Conservation (phyloP, 2,888 invertebrate species). For the Microctonus aethiopoides region DNA sequence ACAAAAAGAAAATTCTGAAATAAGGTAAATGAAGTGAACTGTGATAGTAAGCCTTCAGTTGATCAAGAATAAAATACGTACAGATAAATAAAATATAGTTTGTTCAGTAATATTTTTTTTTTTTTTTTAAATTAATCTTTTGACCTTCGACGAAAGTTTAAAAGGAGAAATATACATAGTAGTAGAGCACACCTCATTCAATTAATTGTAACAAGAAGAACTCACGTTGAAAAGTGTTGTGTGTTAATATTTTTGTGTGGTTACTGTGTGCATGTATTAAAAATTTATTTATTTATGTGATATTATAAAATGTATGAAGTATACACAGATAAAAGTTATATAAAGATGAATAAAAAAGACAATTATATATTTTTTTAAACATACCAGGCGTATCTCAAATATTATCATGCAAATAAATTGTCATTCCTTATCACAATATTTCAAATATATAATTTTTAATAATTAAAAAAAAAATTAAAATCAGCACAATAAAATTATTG, state of each 20-base stretch:
- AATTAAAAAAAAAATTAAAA: conserved; percentile 5
- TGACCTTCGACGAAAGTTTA: conserved; percentile 39
- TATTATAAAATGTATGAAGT: conserved; percentile 43
- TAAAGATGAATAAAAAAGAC: conserved; percentile 14
- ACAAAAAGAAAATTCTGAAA: conserved; percentile 41
- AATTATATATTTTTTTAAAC: conserved; percentile 32
- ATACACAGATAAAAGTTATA: conserved; percentile 38
- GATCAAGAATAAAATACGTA: background rate
- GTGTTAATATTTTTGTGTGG: conserved; percentile 40
- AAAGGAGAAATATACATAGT: conserved; percentile 35
- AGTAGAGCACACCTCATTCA: conserved; percentile 40
- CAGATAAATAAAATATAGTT: background rate
- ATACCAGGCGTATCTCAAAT: conserved; percentile 41
- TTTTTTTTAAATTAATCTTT: background rate
- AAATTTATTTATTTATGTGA: conserved; percentile 35
- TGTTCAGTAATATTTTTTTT: background rate
- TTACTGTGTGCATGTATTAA: background rate
- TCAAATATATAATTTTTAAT: background rate
- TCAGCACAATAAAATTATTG: background rate
- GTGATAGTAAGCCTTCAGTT: background rate
- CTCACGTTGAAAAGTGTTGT: conserved; percentile 55
- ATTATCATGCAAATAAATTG: conserved; percentile 45
- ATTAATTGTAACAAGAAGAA: conserved; percentile 54
- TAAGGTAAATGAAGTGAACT: conserved; percentile 7
- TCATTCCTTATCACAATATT: conserved; percentile 44